These are phyloP conservation scores for Drosophila peninsularis DNA, from an alignment of 2,888 invertebrate genomes.

Conservation along the genomic window DNA sequence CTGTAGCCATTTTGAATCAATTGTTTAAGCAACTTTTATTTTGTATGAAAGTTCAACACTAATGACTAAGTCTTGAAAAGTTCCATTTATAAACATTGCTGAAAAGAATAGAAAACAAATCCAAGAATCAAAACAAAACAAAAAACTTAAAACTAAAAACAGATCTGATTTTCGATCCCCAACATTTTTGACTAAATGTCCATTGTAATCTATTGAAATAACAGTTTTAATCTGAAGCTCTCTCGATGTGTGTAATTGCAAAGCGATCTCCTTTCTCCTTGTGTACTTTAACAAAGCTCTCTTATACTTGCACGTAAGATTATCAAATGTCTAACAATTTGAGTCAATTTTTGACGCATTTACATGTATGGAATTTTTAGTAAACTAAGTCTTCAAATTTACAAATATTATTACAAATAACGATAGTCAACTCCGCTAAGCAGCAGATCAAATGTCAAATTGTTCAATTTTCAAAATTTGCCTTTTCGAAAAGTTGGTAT, in stretches of 20 bases:
- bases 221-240: slow-evolving; percentile 33
- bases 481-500: slow-evolving; percentile 70
- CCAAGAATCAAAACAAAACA: slow-evolving; percentile 27
- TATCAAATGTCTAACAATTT: slow-evolving; percentile 68
- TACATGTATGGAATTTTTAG: slow-evolving; percentile 70
- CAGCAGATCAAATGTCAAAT: slow-evolving; percentile 68
- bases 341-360: slow-evolving; percentile 84
- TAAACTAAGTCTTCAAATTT: slow-evolving; percentile 57
- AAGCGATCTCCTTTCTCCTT: slow-evolving; percentile 40
- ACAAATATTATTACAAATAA: slow-evolving; percentile 51
- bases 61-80: slow-evolving; percentile 61
- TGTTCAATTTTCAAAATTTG: slow-evolving; percentile 65
- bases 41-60: slow-evolving; percentile 53
- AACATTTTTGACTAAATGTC: slow-evolving; percentile 37
- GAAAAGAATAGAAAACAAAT: slow-evolving; percentile 47
- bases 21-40: slow-evolving; percentile 55
- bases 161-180: slow-evolving; percentile 67
- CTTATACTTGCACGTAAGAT: slow-evolving; percentile 49
- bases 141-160: no score
- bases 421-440: slow-evolving; percentile 44
- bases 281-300: slow-evolving; percentile 32
- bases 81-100: slow-evolving; percentile 75
- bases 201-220: slow-evolving; percentile 26
- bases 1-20: slow-evolving; percentile 60
- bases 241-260: slow-evolving; percentile 27